These are phyloP conservation scores for Hydropsyche tenuis DNA, from an alignment of 1,140 invertebrate genomes.

Conservation along the genomic window DNA sequence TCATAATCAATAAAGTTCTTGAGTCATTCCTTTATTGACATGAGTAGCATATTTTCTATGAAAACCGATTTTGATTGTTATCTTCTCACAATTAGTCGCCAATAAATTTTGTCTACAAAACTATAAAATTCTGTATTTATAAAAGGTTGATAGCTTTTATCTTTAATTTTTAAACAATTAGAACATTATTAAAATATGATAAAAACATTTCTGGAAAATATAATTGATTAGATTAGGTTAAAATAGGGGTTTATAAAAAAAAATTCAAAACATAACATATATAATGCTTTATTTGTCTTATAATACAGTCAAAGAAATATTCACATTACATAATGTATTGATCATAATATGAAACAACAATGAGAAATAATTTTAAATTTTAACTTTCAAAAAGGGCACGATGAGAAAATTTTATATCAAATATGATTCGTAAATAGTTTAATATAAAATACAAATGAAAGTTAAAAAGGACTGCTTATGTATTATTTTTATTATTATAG, in stretches of 20 bases:
- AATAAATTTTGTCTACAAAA: no score
- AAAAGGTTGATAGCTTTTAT: no score
- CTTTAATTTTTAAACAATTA: no score
- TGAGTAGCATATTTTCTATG: no score
- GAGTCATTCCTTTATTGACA: no score
- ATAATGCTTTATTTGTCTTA: constrained; percentile 44
- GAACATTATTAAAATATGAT: no score
- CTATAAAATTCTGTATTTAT: no score
- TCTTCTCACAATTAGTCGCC: no score
- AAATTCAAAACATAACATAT: constrained; percentile 19
- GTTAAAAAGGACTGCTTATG: constrained; percentile 8
- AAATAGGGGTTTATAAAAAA: neutral
- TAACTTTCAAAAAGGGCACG: constrained; percentile 31
- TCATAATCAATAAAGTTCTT: no score
- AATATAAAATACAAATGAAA: neutral
- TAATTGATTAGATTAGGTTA: neutral
- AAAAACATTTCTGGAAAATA: no score
- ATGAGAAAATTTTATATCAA: constrained; percentile 34
- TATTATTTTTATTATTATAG: neutral
- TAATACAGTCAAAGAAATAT: constrained; percentile 43
- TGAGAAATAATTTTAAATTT: constrained; percentile 39
- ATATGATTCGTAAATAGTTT: constrained; percentile 16
- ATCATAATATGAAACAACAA: constrained; percentile 41
- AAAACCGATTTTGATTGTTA: no score
- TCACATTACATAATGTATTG: constrained; percentile 37